phyloP scores from a whole-genome alignment of 2,113 vertebrate species.

The Motacilla tschutschensis region DNA sequence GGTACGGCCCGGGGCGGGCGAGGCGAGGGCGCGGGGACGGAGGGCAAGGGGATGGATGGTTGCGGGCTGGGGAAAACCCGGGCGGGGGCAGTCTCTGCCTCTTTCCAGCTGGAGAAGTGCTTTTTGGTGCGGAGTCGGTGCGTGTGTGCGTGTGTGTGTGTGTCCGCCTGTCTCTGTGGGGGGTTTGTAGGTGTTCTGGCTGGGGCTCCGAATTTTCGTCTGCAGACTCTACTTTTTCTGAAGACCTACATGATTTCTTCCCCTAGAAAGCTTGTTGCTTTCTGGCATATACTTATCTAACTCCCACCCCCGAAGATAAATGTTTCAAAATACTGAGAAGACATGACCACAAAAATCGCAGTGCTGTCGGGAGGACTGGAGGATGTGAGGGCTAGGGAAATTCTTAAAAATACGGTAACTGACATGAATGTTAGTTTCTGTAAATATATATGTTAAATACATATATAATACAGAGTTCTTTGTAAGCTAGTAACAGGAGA shows the following conservation, averaged over 20 bases:
- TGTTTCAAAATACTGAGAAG: conserved; percentile 13
- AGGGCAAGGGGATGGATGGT: not conserved
- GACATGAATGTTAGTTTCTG: not conserved
- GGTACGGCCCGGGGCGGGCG: not conserved
- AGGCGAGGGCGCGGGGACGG: not conserved
- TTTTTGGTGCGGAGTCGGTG: not conserved
- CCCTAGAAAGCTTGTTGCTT: conserved; percentile 43
- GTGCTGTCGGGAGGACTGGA: not conserved
- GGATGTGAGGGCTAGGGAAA: not conserved
- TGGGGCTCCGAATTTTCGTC: not conserved
- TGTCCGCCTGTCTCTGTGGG: not conserved
- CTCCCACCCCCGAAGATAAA: conserved; percentile 15
- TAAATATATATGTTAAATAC: not conserved
- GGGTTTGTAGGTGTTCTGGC: not conserved
- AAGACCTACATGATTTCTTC: conserved; percentile 1
- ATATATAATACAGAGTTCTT: not conserved
- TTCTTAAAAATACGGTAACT: not conserved
- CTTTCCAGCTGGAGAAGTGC: not conserved
- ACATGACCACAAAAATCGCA: not conserved
- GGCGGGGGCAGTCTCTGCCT: not conserved
- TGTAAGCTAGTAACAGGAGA: not conserved
- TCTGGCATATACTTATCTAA: conserved; percentile 16
- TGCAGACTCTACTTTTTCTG: not conserved
- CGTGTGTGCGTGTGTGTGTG: not conserved
- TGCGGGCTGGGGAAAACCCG: not conserved